These are phyloP conservation scores for Coleophora flavipennella DNA, from an alignment of 2,888 invertebrate species.

Conservation along the genomic window DNA sequence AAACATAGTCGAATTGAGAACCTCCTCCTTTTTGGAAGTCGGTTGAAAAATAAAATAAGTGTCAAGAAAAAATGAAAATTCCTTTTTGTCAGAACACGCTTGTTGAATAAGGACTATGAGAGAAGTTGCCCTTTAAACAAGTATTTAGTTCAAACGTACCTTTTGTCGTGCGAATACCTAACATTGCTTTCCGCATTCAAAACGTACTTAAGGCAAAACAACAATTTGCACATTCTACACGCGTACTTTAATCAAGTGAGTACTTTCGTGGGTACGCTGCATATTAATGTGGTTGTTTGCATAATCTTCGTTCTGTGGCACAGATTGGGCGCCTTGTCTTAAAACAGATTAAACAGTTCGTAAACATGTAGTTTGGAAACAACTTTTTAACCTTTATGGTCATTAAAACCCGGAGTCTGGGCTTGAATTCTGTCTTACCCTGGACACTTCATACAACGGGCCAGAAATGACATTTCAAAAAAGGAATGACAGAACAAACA, in stretches of 20 bases:
- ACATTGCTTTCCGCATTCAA: background rate
- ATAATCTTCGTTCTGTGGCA: constrained; percentile 27
- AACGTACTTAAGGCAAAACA: background rate
- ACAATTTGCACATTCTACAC: constrained; percentile 17
- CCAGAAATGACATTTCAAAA: no score
- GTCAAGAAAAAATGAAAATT: no score
- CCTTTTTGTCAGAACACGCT: no score
- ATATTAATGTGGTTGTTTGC: constrained; percentile 30
- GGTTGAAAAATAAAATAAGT: no score
- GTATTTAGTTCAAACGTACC: no score
- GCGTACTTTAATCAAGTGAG: constrained; percentile 29
- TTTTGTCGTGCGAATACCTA: background rate
- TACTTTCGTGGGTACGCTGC: constrained; percentile 22
- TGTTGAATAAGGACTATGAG: background rate
- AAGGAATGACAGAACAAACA: no score
- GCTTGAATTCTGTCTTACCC: no score
- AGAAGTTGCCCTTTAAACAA: background rate
- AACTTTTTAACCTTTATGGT: constrained; percentile 2
- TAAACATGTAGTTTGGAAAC: constrained; percentile 8
- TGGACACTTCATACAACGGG: no score
- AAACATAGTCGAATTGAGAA: no score
- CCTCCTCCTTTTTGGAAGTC: no score
- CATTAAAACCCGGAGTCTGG: no score
- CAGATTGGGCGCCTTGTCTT: constrained; percentile 16
- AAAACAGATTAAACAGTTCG: constrained; percentile 16